phyloP scores from a whole-genome alignment of 2,888 invertebrate species.

The Papilio elwesi region DNA sequence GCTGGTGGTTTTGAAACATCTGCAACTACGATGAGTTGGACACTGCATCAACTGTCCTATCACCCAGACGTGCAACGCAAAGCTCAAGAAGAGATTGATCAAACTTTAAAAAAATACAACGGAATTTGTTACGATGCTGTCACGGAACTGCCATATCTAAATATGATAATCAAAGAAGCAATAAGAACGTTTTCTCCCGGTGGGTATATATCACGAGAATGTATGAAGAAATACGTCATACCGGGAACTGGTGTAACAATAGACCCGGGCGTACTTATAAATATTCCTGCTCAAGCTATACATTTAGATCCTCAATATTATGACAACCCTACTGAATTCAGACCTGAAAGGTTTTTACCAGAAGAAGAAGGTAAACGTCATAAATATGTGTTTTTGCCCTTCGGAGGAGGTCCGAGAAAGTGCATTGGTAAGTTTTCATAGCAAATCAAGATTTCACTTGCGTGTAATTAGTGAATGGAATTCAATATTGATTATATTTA shows the following conservation, averaged over 20 bases:
- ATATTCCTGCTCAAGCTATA: constrained; percentile 38
- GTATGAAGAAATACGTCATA: constrained; percentile 35
- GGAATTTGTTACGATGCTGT: constrained; percentile 30
- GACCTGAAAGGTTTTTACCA: constrained; percentile 39
- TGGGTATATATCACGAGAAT: constrained; percentile 40
- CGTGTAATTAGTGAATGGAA: background rate
- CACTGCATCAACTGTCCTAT: constrained; percentile 50
- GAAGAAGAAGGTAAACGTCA: constrained; percentile 30
- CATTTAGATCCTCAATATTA: constrained; percentile 40
- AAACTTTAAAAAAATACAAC: constrained; percentile 37
- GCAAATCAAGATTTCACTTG: background rate
- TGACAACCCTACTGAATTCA: constrained; percentile 39
- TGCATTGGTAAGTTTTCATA: constrained; percentile 2
- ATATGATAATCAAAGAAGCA: constrained; percentile 38
- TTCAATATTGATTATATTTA: background rate
- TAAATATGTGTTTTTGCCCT: constrained; percentile 17
- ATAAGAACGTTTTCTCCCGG: constrained; percentile 42
- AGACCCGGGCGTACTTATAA: constrained; percentile 40
- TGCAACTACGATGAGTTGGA: constrained; percentile 52
- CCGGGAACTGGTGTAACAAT: constrained; percentile 39
- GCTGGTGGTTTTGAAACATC: constrained; percentile 59
- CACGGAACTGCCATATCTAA: constrained; percentile 31
- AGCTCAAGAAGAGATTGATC: constrained; percentile 35
- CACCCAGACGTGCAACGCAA: constrained; percentile 42
- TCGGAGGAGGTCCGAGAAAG: constrained; percentile 7